A percentile compares a stretch with the other conserved stretches of the same genome.
Evolutionary conservation across 2,888 invertebrate genomes (phyloP).

Genomic region (Melanotus villosus): DNA sequence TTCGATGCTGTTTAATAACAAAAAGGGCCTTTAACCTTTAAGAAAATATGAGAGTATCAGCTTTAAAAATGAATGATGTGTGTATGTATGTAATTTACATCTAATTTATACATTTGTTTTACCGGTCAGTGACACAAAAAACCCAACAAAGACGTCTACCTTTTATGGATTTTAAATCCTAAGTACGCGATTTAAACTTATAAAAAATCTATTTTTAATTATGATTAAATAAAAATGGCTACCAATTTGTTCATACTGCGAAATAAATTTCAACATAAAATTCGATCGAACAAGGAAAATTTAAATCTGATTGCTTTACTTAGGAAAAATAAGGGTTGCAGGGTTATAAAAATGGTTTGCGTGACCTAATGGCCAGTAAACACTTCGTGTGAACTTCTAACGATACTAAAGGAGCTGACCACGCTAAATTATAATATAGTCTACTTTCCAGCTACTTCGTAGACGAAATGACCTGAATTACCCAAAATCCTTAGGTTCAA

Average conservation of each 20-base stretch:
- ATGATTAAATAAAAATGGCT: no score
- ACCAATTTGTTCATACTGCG: not conserved
- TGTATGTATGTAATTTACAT: no score
- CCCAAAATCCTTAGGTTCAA: not conserved
- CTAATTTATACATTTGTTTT: no score
- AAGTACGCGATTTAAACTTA: not conserved
- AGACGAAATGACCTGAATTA: conserved; percentile 35
- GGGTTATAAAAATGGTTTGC: conserved; percentile 35
- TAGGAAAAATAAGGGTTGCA: conserved; percentile 27
- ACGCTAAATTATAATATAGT: conserved; percentile 43
- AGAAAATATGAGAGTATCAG: no score
- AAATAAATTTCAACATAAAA: not conserved
- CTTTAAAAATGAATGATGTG: no score
- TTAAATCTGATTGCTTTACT: conserved; percentile 36
- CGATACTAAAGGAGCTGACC: conserved; percentile 37
- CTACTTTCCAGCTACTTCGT: conserved; percentile 13
- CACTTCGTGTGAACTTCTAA: conserved; percentile 44
- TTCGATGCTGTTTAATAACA: no score
- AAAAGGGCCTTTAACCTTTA: no score
- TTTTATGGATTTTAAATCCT: not conserved
- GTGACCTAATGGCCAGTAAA: conserved; percentile 42
- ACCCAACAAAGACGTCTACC: no score
- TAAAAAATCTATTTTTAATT: no score
- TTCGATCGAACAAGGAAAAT: conserved; percentile 25
- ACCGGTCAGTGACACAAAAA: no score